Percentiles rank a stretch among this genome's conserved stretches.
Evolutionary conservation across 2,888 invertebrate species (phyloP).

Genomic region (Metallyticus violacea): DNA sequence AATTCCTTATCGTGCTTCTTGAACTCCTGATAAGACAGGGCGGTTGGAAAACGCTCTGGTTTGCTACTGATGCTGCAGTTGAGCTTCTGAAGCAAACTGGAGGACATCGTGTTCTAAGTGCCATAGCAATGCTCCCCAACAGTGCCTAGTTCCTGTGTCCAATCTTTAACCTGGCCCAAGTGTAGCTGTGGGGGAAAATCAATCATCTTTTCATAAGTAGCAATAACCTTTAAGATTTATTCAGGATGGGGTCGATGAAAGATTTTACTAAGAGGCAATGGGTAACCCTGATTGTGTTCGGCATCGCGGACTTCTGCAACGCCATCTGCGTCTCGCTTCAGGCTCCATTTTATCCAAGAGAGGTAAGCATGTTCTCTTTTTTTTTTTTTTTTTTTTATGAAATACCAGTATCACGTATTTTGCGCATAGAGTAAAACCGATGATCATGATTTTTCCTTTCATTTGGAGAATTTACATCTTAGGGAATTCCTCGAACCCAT

Average conservation of each 20-base stretch:
- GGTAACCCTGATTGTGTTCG: constrained; percentile 73
- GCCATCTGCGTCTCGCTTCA: constrained; percentile 81
- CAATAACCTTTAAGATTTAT: background rate
- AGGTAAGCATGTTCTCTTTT: constrained; percentile 64
- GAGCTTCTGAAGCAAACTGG: background rate
- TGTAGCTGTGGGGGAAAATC: background rate
- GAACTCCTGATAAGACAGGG: background rate
- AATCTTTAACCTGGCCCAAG: background rate
- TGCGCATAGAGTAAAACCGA: too few species aligned
- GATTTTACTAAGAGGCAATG: constrained; percentile 72
- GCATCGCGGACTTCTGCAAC: constrained; percentile 79
- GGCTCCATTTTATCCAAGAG: constrained; percentile 81
- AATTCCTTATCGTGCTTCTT: background rate
- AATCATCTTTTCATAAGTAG: background rate
- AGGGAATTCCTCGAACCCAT: too few species aligned
- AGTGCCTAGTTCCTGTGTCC: too few species aligned
- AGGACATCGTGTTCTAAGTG: background rate
- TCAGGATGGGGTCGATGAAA: constrained; percentile 46
- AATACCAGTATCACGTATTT: too few species aligned
- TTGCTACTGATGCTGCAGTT: background rate
- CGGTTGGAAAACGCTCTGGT: background rate
- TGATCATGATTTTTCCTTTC: too few species aligned
- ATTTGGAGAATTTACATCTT: too few species aligned
- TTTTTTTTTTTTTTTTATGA: too few species aligned
- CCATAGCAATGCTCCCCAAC: background rate